Conservation (phyloP, 2,113 vertebrate genomes). For the Beaufortia kweichowensis region DNA sequence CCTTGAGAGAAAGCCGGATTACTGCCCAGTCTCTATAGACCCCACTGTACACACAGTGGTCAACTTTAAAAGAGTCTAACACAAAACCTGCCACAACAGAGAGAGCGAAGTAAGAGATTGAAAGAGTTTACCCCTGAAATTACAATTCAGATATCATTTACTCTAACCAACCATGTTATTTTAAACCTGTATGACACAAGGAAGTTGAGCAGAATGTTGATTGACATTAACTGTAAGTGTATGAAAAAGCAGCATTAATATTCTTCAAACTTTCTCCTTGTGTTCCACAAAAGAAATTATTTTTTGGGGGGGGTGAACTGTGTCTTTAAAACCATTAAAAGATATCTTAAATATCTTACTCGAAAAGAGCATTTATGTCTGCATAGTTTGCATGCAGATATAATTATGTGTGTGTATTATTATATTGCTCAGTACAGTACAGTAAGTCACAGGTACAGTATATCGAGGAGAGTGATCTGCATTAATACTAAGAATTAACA, state of each 20-base stretch:
- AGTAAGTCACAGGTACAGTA: constrained; percentile 40
- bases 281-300: too few relatives aligned
- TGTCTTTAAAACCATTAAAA: too few relatives aligned
- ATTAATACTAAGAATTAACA: constrained; percentile 35
- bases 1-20: constrained; percentile 55
- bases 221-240: too few relatives aligned
- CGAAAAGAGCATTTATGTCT: constrained; percentile 30
- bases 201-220: too few relatives aligned
- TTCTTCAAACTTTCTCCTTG: background rate
- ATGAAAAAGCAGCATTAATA: too few relatives aligned
- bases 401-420: constrained; percentile 12
- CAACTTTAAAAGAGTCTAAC: constrained; percentile 40
- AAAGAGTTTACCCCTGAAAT: background rate
- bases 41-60: constrained; percentile 53
- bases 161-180: too few relatives aligned
- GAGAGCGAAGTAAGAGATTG: constrained; percentile 22
- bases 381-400: background rate
- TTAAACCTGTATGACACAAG: too few relatives aligned
- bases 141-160: too few relatives aligned
- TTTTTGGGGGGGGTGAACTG: too few relatives aligned
- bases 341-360: constrained; percentile 19
- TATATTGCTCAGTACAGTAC: constrained; percentile 33
- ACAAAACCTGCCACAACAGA: constrained; percentile 40
- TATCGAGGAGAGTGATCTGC: constrained; percentile 33
- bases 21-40: constrained; percentile 51